Conservation (phyloP, 2,113 vertebrate genomes). For the Hassar affinis region DNA sequence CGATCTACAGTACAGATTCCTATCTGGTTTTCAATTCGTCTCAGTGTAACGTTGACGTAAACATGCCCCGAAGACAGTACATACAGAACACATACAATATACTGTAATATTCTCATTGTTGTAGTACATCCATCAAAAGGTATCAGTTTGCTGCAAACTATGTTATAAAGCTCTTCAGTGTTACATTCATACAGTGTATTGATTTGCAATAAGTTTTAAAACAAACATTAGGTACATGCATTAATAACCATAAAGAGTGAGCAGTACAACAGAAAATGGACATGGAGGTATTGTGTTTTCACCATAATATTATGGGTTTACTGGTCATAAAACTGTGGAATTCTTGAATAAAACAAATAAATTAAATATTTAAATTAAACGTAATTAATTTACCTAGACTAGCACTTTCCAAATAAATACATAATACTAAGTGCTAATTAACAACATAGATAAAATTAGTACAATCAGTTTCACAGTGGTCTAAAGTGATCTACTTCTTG, state of each 20-base stretch:
- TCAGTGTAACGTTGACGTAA: conserved; percentile 19
- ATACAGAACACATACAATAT: not conserved
- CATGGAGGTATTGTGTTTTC: not conserved
- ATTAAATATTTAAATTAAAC: conserved; percentile 35
- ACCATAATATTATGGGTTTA: not conserved
- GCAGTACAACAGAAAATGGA: not conserved
- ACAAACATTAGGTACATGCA: not conserved
- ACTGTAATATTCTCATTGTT: not conserved
- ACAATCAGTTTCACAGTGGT: conserved; percentile 12
- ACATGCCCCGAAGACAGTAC: conserved; percentile 29
- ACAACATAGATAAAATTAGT: not conserved
- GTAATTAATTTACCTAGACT: not conserved
- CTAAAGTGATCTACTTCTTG: not conserved
- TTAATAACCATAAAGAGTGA: not conserved
- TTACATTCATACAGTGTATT: not conserved
- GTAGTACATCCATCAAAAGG: not conserved
- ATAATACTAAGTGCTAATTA: not conserved
- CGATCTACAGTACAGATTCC: conserved; percentile 20
- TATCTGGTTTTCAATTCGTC: not conserved
- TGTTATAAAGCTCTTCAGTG: not conserved
- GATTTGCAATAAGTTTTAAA: not conserved
- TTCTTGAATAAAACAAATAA: conserved; percentile 27
- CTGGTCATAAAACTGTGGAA: not conserved
- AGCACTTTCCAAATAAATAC: conserved; percentile 1
- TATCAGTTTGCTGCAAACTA: not conserved